Evolutionary conservation across 2,888 invertebrate genomes (phyloP).

Genomic region (Calephelis perditalis): DNA sequence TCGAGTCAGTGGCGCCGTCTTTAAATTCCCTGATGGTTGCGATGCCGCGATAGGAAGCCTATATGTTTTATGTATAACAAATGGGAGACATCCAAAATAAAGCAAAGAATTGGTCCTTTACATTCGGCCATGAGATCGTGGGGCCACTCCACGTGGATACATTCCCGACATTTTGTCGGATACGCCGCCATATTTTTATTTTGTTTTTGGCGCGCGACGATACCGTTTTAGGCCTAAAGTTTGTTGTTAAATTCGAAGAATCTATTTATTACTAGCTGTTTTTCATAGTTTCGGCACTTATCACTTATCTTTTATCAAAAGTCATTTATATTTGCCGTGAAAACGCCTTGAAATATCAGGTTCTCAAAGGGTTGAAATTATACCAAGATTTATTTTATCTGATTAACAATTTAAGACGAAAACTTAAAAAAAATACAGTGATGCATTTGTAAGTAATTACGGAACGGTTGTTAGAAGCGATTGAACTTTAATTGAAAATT

Average conservation of each 20-base stretch:
- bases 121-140: slow-evolving; percentile 57
- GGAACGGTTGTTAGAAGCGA: too few relatives aligned
- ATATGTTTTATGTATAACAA: slow-evolving; percentile 77
- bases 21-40: slow-evolving; percentile 66
- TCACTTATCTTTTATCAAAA: too few relatives aligned
- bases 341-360: too few relatives aligned
- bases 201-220: slow-evolving; percentile 53
- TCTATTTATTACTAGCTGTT: not conserved
- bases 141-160: slow-evolving; percentile 57
- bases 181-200: slow-evolving; percentile 48
- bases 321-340: too few relatives aligned
- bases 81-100: slow-evolving; percentile 76
- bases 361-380: too few relatives aligned
- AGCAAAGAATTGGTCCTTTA: slow-evolving; percentile 50
- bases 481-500: too few relatives aligned
- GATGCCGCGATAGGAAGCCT: slow-evolving; percentile 68
- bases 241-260: not conserved
- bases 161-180: slow-evolving; percentile 62
- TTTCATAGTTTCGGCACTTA: too few relatives aligned
- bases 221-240: not conserved
- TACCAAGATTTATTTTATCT: too few relatives aligned
- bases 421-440: too few relatives aligned
- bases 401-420: too few relatives aligned
- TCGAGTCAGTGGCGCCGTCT: slow-evolving; percentile 66
- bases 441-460: too few relatives aligned